Percentiles rank a stretch among this genome's conserved stretches.
phyloP scores from a whole-genome alignment of 2,113 vertebrate genomes.

The Hippocampus zosterae region DNA sequence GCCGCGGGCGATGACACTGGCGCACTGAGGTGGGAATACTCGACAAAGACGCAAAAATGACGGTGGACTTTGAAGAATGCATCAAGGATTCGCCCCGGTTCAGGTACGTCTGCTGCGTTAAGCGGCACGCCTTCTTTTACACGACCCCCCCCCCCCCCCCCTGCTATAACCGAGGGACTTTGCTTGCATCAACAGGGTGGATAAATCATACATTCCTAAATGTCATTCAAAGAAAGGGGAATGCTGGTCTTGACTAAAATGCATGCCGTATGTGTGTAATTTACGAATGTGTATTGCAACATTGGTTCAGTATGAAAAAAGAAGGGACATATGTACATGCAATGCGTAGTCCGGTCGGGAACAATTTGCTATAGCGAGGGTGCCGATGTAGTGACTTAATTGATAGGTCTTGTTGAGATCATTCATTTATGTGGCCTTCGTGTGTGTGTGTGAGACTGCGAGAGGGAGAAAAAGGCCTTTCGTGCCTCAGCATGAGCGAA shows the following conservation, averaged over 20 bases:
- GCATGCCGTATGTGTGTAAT: slow-evolving; percentile 6
- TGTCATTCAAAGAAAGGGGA: neutral
- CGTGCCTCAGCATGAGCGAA: slow-evolving; percentile 19
- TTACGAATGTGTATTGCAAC: slow-evolving; percentile 22
- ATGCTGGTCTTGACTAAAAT: neutral
- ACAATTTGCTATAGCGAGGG: slow-evolving; percentile 35
- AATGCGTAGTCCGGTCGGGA: slow-evolving; percentile 17
- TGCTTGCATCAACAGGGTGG: slow-evolving; percentile 26
- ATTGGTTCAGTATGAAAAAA: slow-evolving; percentile 28
- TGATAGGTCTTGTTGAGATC: neutral
- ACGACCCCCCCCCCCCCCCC: slow-evolving; percentile 13
- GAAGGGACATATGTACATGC: slow-evolving; percentile 5
- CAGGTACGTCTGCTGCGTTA: slow-evolving; percentile 73
- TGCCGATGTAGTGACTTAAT: slow-evolving; percentile 1
- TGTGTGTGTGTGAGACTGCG: slow-evolving; percentile 10
- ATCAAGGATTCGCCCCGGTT: slow-evolving; percentile 94
- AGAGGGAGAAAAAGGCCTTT: slow-evolving; percentile 22
- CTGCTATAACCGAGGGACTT: neutral
- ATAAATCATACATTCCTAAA: slow-evolving; percentile 12
- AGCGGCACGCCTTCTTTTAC: slow-evolving; percentile 64
- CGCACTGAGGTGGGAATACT: slow-evolving; percentile 54
- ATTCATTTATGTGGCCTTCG: neutral
- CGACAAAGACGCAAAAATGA: slow-evolving; percentile 77
- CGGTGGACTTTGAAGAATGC: slow-evolving; percentile 95
- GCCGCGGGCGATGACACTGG: slow-evolving; percentile 63